Evolutionary conservation across 2,113 vertebrate genomes (phyloP), one percentile per base, ranked within the genome.

Genomic region (Formicarius rufipectus): DNA sequence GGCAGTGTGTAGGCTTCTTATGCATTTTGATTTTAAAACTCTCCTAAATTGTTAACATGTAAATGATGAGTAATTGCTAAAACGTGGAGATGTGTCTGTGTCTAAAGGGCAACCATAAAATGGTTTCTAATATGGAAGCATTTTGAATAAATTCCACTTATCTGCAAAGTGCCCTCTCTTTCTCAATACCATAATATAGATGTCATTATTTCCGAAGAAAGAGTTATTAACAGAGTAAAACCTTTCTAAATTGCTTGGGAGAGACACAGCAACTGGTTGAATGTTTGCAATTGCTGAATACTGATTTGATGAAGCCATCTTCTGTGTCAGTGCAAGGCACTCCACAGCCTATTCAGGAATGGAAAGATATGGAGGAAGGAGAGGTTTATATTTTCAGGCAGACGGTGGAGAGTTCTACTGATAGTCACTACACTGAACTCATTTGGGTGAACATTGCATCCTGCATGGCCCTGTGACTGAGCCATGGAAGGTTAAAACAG

Each of bases 91-190:
- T 86, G 79, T 84, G 63, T 31, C 52, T 84, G 18, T 64, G 52
- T 93, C 75, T 86, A 90, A 96, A 94, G 90, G 82, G 56, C 72
- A 90, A 18, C 82, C 27, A 74, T 91, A 84, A 88, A 94, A 72
- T 78, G 24, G 59, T 88, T 84, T 88, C 69, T 80, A 52, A 93
- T 53, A 59, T 33, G 52, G 20, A 90, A 66, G 27, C 27, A 28
- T 80, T 90, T 56, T 86, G 52, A 95, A 93, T 93, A 88, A 87
- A 92, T 89, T 75, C 22, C 60, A 88, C 90, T 95, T 92, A 72
- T 49, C 76, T 72, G n/a, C 78, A 78, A 91, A 96, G 90, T 84
- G 47, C 20, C 28, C 42, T 89, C 52, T 92, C 58, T 87, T 76
- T 62, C 35, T 95, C 74, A 59, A 1, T 88, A 91, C 72, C 75